Conservation (phyloP, 2,888 invertebrate species). For the Lepidochrysops patricia region DNA sequence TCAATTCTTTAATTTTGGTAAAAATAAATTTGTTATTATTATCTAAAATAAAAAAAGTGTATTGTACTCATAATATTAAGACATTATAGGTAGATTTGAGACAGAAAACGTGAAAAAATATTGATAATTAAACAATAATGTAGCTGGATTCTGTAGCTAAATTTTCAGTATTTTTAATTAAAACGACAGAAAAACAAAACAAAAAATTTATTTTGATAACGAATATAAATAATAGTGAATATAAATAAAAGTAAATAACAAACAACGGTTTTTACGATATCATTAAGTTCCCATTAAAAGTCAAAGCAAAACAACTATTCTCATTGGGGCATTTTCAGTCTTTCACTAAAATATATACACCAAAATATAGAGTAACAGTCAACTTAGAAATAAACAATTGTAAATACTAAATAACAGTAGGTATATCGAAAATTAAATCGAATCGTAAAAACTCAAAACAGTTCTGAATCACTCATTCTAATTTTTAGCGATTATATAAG, state of each 20-base stretch:
- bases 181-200: neutral
- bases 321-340: neutral
- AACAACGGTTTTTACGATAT: neutral
- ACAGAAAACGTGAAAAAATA: too few relatives aligned
- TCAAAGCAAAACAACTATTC: neutral
- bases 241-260: neutral
- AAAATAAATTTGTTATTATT: neutral
- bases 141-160: too few relatives aligned
- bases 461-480: neutral
- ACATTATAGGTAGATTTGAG: too few relatives aligned
- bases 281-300: neutral
- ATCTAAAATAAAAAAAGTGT: too few relatives aligned
- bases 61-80: too few relatives aligned
- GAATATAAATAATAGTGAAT: neutral
- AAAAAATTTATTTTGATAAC: neutral
- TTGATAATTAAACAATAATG: too few relatives aligned
- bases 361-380: neutral
- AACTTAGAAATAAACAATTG: neutral
- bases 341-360: neutral
- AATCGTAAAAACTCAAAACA: neutral
- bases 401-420: neutral
- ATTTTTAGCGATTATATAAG: neutral
- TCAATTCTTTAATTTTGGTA: neutral
- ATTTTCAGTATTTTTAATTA: too few relatives aligned
- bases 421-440: neutral